phyloP scores from a whole-genome alignment of 2,113 vertebrate species.

The Campylorhamphus procurvoides region DNA sequence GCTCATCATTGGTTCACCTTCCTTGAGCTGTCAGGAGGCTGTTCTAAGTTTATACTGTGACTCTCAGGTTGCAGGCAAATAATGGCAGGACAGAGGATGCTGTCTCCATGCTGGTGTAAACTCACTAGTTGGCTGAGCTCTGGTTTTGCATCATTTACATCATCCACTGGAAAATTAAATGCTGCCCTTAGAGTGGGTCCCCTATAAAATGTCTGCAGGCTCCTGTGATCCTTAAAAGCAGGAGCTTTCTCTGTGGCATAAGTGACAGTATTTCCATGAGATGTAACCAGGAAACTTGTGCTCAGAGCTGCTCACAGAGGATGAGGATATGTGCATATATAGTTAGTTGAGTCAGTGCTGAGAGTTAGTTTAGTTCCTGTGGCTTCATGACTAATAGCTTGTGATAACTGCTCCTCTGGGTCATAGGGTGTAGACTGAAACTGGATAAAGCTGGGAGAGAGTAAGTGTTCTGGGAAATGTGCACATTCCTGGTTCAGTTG shows the following conservation, averaged over 20 bases:
- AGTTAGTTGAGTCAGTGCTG: not conserved
- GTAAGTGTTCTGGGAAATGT: not conserved
- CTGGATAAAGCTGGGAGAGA: not conserved
- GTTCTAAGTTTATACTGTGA: constrained; percentile 20
- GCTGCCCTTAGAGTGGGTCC: not conserved
- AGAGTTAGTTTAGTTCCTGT: not conserved
- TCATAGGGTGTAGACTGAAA: not conserved
- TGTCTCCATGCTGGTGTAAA: not conserved
- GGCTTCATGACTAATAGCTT: not conserved
- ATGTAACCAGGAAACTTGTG: not conserved
- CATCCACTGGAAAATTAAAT: not conserved
- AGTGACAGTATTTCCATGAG: not conserved
- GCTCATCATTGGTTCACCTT: not conserved
- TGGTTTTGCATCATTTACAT: not conserved
- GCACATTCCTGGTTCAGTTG: rapidly evolving
- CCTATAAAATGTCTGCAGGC: not conserved
- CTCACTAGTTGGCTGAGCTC: not conserved
- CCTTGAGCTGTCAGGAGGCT: not conserved
- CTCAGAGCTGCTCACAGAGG: not conserved
- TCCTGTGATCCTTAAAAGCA: not conserved
- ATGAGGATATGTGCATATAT: rapidly evolving
- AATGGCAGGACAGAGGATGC: not conserved
- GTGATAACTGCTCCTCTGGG: not conserved
- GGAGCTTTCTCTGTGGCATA: not conserved
- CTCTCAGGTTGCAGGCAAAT: not conserved